phyloP scores from a whole-genome alignment of 1,140 invertebrate genomes.

The Panulirus ornatus region DNA sequence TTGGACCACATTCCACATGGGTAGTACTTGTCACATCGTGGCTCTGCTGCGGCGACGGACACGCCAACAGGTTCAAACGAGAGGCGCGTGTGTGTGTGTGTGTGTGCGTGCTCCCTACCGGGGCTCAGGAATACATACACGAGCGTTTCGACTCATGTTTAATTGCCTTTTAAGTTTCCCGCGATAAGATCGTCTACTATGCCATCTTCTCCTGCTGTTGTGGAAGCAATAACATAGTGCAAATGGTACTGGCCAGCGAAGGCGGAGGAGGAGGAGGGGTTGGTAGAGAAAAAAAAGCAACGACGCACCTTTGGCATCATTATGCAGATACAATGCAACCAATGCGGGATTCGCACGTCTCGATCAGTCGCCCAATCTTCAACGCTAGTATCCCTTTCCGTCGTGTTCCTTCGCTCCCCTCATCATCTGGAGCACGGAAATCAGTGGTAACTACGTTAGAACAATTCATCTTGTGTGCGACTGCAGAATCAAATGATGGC shows the following conservation, averaged over 20 bases:
- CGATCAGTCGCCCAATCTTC: neutral
- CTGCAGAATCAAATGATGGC: too few relatives aligned
- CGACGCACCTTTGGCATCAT: slow-evolving; percentile 58
- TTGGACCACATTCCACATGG: neutral
- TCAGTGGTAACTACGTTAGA: too few relatives aligned
- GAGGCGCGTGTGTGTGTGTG: neutral
- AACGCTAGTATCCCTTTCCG: too few relatives aligned
- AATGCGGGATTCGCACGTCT: slow-evolving; percentile 15
- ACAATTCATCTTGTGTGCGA: too few relatives aligned
- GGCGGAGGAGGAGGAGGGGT: too few relatives aligned
- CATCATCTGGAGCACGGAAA: too few relatives aligned
- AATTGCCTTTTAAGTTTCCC: too few relatives aligned
- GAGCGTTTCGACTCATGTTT: too few relatives aligned
- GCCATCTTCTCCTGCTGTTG: neutral
- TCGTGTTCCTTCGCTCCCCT: too few relatives aligned
- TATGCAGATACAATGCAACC: slow-evolving; percentile 64
- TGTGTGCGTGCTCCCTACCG: neutral
- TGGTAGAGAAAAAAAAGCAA: neutral
- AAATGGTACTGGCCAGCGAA: slow-evolving; percentile 41
- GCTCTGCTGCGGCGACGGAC: neutral
- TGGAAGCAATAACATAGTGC: neutral
- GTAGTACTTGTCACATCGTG: neutral
- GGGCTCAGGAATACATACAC: too few relatives aligned
- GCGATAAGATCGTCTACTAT: slow-evolving; percentile 23
- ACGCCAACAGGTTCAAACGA: too few relatives aligned